Base-by-base conservation (phyloP, 2,888 invertebrate species). In the Patella ulyssiponensis region DNA sequence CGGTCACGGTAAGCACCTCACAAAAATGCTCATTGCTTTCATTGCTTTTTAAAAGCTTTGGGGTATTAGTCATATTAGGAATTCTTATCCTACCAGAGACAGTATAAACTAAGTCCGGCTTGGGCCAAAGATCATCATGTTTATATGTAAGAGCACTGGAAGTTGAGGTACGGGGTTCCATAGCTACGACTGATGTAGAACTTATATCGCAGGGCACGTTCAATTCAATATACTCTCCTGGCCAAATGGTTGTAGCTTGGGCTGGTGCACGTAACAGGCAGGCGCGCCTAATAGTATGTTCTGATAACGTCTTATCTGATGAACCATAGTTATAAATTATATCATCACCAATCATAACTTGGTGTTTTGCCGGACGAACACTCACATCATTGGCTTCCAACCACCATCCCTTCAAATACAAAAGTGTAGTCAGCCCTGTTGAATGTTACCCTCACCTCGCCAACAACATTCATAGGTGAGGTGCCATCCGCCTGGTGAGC, bases 1-100 rank as follows among this genome's bases (percentile, higher is more conserved):
- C 44, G 12, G 33, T 7, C 7, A 72, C 52, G 14, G 33, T 20
- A 27, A 14, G 52, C 15, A 33, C 52, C 7, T 72, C 52, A 9
- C 73, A 72, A 52, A 72, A 72, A 52, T 72, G 73, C 20, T n/a
- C n/a, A n/a, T n/a, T n/a, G n/a, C n/a, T n/a, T n/a, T 52, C 73
- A 52, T 72, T 72, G 14, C 44, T 1, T 33, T 33, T 33, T 5
- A 52, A 52, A 52, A 52, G 14, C 14, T 20, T 33, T 14, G 73
- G 51, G 15, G 17, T 17, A 44, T 12, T 27, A 9, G 4, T 27
- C 20, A 20, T 44, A 72, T 72, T 72, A 14, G 20, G 52, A 27
- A 72, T 72, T 14, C 72, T 20, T 14, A 72, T 52, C n/a, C 3
- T 51, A 12, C 44, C 52, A 15, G 51, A 20, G 5, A 72, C 73